Evolutionary conservation across 2,888 invertebrate genomes (phyloP).

Genomic region (Aelia acuminata): DNA sequence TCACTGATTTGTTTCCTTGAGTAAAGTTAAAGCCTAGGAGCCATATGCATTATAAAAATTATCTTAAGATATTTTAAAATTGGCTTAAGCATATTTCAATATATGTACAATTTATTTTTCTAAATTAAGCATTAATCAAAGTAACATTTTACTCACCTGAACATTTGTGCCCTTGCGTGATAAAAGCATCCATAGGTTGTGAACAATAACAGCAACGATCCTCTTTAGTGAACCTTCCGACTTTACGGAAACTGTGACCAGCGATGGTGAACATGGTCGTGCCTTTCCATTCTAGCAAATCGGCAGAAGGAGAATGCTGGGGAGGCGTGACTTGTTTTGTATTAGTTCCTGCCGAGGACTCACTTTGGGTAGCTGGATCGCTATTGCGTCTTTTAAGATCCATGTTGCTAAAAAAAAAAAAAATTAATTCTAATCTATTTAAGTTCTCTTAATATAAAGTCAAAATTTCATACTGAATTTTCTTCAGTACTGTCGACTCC

Average conservation of each 20-base stretch:
- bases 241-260: constrained; percentile 80
- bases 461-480: no score
- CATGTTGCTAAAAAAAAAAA: constrained; percentile 41
- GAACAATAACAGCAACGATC: constrained; percentile 88
- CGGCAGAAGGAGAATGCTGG: constrained; percentile 66
- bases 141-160: constrained; percentile 67
- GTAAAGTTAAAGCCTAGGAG: no score
- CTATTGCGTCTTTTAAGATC: constrained; percentile 76
- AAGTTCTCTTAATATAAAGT: no score
- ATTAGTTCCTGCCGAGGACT: constrained; percentile 50
- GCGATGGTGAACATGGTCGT: constrained; percentile 79
- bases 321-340: constrained; percentile 43
- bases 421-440: no score
- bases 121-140: background rate
- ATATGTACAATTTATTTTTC: no score
- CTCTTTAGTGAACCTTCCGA: constrained; percentile 82
- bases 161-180: constrained; percentile 85
- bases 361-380: constrained; percentile 75
- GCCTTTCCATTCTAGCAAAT: constrained; percentile 74
- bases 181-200: constrained; percentile 82
- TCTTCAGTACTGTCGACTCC: no score
- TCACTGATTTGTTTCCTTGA: no score
- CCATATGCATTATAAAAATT: no score
- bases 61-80: no score
- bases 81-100: no score